Evolutionary conservation across 2,888 invertebrate species (phyloP), one percentile per base, ranked within the genome.

Genomic region (Cancer borealis): DNA sequence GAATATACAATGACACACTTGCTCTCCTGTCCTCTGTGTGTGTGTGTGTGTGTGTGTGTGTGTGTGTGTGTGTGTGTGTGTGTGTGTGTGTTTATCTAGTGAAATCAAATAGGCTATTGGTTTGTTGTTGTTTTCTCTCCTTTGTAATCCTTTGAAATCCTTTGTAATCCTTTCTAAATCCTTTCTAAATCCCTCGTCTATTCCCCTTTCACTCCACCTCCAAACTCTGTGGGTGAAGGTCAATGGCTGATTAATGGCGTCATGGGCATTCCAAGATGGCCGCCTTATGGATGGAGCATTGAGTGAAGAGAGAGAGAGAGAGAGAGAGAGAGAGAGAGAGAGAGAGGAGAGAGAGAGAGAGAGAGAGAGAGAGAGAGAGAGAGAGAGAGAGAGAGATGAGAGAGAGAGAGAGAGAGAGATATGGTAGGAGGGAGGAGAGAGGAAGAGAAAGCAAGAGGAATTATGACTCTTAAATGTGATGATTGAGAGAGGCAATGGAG

Each of bases 191-290:
- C n/a, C n/a, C n/a, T 54, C 54, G 54, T 54, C 54, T 54, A 12
- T 54, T 54, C 12, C 14, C 54, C 54, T 54, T 54, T 17, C 54
- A 54, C 12, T 14, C 14, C 73, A 26, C 73, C 73, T n/a, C 73
- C 3, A 26, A 73, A 21, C n/a, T 73, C 73, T 73, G 73, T 73
- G 73, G 73, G n/a, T 73, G 73, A 79, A 66, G 30, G 30, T 79
- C 79, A 79, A 79, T 79, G 79, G 30, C 30, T 79, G 79, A 79
- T 79, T 79, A 79, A 79, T 79, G 79, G 30, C 30, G 79, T 79
- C 79, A 79, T 79, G 79, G 79, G 79, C 30, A 79, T 30, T 79
- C 30, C 26, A 79, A 79, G 79, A 79, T 79, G 79, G 79, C 79
- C 30, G 30, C 79, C 79, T 79, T 79, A 54, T 49, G 30, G 73